Base-by-base conservation (phyloP, 23 tunicate genomes). In the Trididemnum miniatum region DNA sequence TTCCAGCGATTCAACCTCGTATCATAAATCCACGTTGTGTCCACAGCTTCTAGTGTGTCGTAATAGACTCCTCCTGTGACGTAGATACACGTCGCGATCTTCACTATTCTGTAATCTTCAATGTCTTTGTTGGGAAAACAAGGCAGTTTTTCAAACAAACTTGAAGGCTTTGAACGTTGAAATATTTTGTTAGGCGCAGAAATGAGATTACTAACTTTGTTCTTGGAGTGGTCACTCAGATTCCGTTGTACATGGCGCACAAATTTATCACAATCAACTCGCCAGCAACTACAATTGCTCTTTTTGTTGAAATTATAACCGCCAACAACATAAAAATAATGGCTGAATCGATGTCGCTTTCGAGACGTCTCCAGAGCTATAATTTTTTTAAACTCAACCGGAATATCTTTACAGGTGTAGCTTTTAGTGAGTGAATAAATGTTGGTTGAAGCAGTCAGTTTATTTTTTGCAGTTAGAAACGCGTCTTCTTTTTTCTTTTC, bases 21-120 rank as follows among this genome's bases (percentile, higher is more conserved):
- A 35, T 85, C 77, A 59, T 85, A 85, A 35, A 62, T 66, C 89
- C 89, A 85, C 5, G 81, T 82, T 28, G 83, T 59, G 1, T 35
- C 67, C 20, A 52, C 29, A 4, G 89, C 71, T 30, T 31, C 32
- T n/a, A 71, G 37, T 34, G 78, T 34, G 0, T 69, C 83, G 71
- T 78, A 84, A 40, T 76, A 76, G 22, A 77, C 39, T 9, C 89
- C 89, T 35, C 89, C 89, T 7, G 51, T 78, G 9, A 78, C 54
- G 50, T 77, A 85, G 30, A 85, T 66, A 49, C 18, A 69, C 2
- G 89, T 78, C 1, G 39, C 83, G 1, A 85, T 35, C 34, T 33
- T 27, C 28, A 52, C 89, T 4, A 66, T 65, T 44, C 84, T 65
- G 49, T 65, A 77, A 59, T 85, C 89, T 34, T 85, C 89, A 20